Conservation (phyloP, 2,888 invertebrate species). For the Carcina quercana region DNA sequence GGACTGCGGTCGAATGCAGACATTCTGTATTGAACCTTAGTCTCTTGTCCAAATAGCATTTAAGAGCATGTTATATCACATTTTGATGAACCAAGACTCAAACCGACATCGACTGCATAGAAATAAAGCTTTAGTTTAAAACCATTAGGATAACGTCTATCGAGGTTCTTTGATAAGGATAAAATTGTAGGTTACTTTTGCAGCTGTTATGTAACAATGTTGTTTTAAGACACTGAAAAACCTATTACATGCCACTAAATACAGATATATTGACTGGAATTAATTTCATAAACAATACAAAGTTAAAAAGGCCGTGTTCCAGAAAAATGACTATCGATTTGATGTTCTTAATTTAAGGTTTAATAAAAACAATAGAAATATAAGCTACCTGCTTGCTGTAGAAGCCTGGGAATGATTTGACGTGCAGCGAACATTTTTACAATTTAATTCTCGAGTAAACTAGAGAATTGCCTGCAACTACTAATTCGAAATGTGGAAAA, state of each 20-base stretch:
- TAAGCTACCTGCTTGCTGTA: slow-evolving; percentile 49
- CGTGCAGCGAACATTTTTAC: slow-evolving; percentile 47
- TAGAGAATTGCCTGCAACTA: not conserved
- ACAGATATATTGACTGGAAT: too few relatives aligned
- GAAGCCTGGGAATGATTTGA: slow-evolving; percentile 41
- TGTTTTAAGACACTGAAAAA: not conserved
- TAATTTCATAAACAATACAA: too few relatives aligned
- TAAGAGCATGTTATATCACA: too few relatives aligned
- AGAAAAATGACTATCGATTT: not conserved
- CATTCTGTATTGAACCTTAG: too few relatives aligned
- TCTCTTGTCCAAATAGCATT: too few relatives aligned
- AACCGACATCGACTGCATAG: too few relatives aligned
- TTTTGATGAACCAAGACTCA: too few relatives aligned
- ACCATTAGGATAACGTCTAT: too few relatives aligned
- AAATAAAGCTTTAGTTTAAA: too few relatives aligned
- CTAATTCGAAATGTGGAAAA: not conserved
- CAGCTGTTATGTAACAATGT: slow-evolving; percentile 42
- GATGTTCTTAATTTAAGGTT: not conserved
- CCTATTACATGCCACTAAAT: too few relatives aligned
- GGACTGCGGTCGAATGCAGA: too few relatives aligned
- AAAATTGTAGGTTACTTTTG: slow-evolving; percentile 35
- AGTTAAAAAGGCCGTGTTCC: not conserved
- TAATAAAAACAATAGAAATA: slow-evolving; percentile 13
- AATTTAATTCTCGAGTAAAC: slow-evolving; percentile 5
- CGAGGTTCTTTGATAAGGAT: slow-evolving; percentile 1